Percentiles rank a stretch among this genome's conserved stretches.
Conservation (phyloP, 2,888 invertebrate genomes). For the Branchellion lobata region DNA sequence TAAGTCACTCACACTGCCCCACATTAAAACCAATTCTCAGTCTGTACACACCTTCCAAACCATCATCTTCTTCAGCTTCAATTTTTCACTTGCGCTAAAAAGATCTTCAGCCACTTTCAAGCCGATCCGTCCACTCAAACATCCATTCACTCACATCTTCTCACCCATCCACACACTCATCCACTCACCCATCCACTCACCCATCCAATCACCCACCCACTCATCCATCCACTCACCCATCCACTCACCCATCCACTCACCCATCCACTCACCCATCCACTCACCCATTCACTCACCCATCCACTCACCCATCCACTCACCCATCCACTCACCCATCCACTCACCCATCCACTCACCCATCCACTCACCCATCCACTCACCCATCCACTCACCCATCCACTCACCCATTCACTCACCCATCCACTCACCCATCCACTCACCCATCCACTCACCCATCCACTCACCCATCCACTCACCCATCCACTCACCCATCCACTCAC, state of each 20-base stretch:
- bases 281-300: background rate
- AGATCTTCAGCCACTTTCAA: background rate
- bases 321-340: background rate
- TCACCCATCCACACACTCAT: conserved; percentile 32
- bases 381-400: conserved; percentile 23
- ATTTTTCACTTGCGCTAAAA: too few species aligned
- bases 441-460: conserved; percentile 27
- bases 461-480: conserved; percentile 20
- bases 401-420: conserved; percentile 26
- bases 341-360: conserved; percentile 1
- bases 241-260: background rate
- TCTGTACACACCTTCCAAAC: too few species aligned
- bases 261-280: background rate
- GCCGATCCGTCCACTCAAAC: conserved; percentile 14
- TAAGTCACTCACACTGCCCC: too few species aligned
- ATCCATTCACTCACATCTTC: conserved; percentile 25
- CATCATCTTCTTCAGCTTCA: too few species aligned
- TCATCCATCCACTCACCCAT: conserved; percentile 19
- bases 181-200: conserved; percentile 24
- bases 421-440: conserved; percentile 30
- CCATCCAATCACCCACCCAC: conserved; percentile 24
- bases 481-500: background rate
- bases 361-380: background rate
- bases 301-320: background rate
- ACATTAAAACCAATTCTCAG: too few species aligned